These are phyloP conservation scores for Parnassius mnemosyne DNA, from an alignment of 2,888 invertebrate genomes.

Conservation along the genomic window DNA sequence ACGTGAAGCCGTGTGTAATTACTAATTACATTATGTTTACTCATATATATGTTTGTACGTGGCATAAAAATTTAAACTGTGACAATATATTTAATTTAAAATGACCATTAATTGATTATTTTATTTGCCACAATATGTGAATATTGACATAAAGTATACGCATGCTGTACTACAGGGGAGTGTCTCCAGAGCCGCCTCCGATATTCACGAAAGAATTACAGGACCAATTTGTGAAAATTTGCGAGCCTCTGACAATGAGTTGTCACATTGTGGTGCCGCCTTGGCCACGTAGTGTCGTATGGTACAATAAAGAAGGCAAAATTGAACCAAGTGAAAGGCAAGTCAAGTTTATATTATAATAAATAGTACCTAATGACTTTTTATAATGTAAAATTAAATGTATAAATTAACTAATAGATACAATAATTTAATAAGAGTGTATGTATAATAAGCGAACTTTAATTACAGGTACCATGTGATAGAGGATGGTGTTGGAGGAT, in stretches of 20 bases:
- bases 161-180: slow-evolving; percentile 37
- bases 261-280: slow-evolving; percentile 92
- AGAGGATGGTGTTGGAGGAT: slow-evolving; percentile 92
- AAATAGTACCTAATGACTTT: not conserved
- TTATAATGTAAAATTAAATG: not conserved
- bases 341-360: not conserved
- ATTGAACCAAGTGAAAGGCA: slow-evolving; percentile 84
- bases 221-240: slow-evolving; percentile 88
- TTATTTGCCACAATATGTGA: too few relatives aligned
- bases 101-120: too few relatives aligned
- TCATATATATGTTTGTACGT: too few relatives aligned
- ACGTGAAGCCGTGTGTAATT: too few relatives aligned
- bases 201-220: slow-evolving; percentile 88
- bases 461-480: slow-evolving; percentile 82
- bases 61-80: too few relatives aligned
- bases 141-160: too few relatives aligned
- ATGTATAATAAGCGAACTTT: not conserved
- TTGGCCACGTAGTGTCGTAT: slow-evolving; percentile 90
- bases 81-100: too few relatives aligned
- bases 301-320: slow-evolving; percentile 91
- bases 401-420: too few relatives aligned
- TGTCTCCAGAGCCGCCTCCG: slow-evolving; percentile 86
- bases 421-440: too few relatives aligned
- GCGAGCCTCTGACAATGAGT: slow-evolving; percentile 86
- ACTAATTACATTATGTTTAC: too few relatives aligned